Base-by-base conservation (phyloP, 2,888 invertebrate genomes). In the Folsomia candida region DNA sequence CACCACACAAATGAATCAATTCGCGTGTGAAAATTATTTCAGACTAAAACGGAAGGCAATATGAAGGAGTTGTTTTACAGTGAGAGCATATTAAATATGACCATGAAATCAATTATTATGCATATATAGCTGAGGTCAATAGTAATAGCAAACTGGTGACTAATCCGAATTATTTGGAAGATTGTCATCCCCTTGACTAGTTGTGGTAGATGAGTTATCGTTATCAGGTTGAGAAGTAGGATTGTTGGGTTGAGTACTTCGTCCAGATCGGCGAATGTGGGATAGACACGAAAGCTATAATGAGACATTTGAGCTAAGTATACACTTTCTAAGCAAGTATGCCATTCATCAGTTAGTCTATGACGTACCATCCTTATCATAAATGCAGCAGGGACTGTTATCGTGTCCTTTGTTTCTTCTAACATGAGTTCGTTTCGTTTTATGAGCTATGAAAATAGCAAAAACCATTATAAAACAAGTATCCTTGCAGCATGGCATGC, bases 361-460 rank as follows among this genome's bases (percentile, higher is more conserved):
- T 37, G 14, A 37, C 37, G 4, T 14, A 37, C 37, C 75, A 75
- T 75, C 4, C 75, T 37, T 18, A 93, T 89, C 91, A 93, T 92
- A 82, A 93, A 92, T 66, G 91, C 89, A 22, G 93, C 92, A 37
- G 93, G 93, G 68, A 93, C 92, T 27, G 93, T 93, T 74, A 93
- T 91, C 1, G 93, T 93, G 81, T 93, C 92, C 82, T 89, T 87
- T 22, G 93, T 92, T 84, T 93, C 92, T 83, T 92, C 91, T 80
- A 93, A 83, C 92, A 93, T 92, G 58, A 91, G 86, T 76, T 89
- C 90, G 83, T 93, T 93, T 65, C 91, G 86, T 81, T 87, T 86
- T 81, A 90, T 89, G 71, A 93, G 84, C 92, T 93, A 14, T 37
- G 14, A 37, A 14, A 37, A 4, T 9, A 37, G 81, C 71, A 83